Base-by-base conservation (phyloP, 2,888 invertebrate species). In the Rhabditophanes sp. region DNA sequence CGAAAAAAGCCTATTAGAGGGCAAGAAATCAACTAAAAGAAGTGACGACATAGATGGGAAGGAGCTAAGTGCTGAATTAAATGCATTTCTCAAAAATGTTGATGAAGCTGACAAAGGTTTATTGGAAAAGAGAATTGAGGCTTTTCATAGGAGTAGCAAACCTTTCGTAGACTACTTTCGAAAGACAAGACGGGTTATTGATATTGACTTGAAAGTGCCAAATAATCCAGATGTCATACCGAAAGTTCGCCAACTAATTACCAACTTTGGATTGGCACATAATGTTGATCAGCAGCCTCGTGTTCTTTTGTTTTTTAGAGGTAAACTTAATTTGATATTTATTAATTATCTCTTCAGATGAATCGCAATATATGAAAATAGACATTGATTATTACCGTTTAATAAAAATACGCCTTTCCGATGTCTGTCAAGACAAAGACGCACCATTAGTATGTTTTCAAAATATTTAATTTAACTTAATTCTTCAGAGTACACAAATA, bases 71-170 rank as follows among this genome's bases (percentile, higher is more conserved):
- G 42, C 53, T 17, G 58, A 60, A 26, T 25, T 56, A 38, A 50
- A 38, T 28, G 45, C 50, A 15, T 53, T 53, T 33, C 39, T 56
- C 22, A 47, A 46, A 26, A 53, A 53, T 8, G 46, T 52, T 16
- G 62, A 62, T 35, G 62, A 63, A 25, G 50, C 57, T 16, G 62
- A 62, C 31, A 56, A 51, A 21, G 56, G 55, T 1, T 42, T 54
- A 32, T 28, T 56, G 24, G 56, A 59, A 58, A 53, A 50, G 38
- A 37, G 62, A 16, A 36, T 55, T 9, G 55, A 58, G 16, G 40
- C 46, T 17, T 63, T 49, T 36, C 49, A 57, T 28, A 39, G 39
- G 17, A 49, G 55, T 30, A 43, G 58, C n/a, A 41, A 46, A 12
- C 53, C 59, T 15, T 62, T 63, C 30, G 34, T 62, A 16, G 28